Evolutionary conservation across 2,888 invertebrate species (phyloP).

Genomic region (Euphydryas editha): DNA sequence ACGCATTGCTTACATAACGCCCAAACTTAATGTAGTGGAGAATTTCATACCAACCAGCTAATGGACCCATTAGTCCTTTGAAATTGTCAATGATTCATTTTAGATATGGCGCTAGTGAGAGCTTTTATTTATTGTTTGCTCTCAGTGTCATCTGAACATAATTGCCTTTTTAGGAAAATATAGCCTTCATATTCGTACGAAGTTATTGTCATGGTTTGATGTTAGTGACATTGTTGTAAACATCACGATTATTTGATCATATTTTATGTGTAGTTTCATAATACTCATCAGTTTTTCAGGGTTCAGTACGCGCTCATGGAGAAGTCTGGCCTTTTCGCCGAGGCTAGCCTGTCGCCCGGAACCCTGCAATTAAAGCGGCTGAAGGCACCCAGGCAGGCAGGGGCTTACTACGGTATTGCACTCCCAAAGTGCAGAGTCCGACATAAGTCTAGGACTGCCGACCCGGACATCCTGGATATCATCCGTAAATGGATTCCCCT

Average conservation of each 20-base stretch:
- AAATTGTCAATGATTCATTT: conserved; percentile 31
- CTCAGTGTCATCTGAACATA: conserved; percentile 11
- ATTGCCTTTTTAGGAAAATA: conserved; percentile 16
- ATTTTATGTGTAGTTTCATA: neutral
- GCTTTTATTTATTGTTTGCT: conserved; percentile 10
- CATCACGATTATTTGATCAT: neutral
- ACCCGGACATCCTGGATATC: no score
- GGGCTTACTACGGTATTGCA: no score
- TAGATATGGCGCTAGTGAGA: conserved; percentile 1
- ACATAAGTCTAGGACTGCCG: no score
- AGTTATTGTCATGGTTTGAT: neutral
- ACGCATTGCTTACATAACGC: conserved; percentile 12
- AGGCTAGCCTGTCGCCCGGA: no score
- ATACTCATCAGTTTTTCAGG: neutral
- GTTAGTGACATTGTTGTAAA: neutral
- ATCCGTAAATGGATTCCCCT: no score
- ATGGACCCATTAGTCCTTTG: conserved; percentile 28
- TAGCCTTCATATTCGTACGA: neutral
- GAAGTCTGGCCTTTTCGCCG: no score
- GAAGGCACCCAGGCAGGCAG: no score
- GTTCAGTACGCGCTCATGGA: no score
- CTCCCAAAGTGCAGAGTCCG: no score
- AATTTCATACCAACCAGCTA: conserved; percentile 21
- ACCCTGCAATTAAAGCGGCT: no score
- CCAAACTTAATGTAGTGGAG: conserved; percentile 17